Evolutionary conservation across 2,888 invertebrate species (phyloP).

Genomic region (Chromoteleia sp.): DNA sequence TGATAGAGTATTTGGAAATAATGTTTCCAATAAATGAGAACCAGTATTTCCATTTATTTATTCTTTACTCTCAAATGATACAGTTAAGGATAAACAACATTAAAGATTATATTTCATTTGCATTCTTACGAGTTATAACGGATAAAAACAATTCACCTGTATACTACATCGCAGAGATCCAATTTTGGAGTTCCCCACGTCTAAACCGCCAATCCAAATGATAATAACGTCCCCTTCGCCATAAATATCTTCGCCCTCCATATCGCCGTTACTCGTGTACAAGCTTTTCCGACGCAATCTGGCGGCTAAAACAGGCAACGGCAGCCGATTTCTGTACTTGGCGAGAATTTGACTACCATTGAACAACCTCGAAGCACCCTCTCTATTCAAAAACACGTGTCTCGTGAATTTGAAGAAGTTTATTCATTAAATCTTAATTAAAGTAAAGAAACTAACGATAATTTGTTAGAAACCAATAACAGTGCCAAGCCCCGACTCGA

Average conservation of each 20-base stretch:
- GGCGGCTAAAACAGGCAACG: conserved; percentile 80
- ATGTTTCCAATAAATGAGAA: no score
- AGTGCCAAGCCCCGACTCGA: conserved; percentile 81
- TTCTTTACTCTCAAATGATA: no score
- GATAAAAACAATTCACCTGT: conserved; percentile 75
- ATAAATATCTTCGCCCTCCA: conserved; percentile 72
- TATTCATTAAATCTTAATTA: no score
- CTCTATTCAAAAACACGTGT: conserved; percentile 70
- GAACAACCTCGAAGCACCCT: conserved; percentile 78
- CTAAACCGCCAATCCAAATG: conserved; percentile 82
- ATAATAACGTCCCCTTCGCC: conserved; percentile 79
- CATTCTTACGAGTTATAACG: no score
- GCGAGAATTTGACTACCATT: conserved; percentile 79
- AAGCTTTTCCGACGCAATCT: conserved; percentile 75
- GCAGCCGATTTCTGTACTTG: conserved; percentile 80
- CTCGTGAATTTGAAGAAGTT: no score
- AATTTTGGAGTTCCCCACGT: conserved; percentile 75
- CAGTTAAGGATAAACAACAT: no score
- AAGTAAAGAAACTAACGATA: conserved; percentile 78
- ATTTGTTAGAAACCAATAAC: conserved; percentile 80
- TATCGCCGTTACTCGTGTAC: conserved; percentile 68
- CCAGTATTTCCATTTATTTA: no score
- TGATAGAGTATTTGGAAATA: no score
- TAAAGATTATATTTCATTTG: no score
- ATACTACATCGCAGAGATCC: conserved; percentile 79